Percentiles rank a stretch among this genome's conserved stretches.
Evolutionary conservation across 2,797 vertebrate species (phyloP).

Genomic region (Pristis pectinata): DNA sequence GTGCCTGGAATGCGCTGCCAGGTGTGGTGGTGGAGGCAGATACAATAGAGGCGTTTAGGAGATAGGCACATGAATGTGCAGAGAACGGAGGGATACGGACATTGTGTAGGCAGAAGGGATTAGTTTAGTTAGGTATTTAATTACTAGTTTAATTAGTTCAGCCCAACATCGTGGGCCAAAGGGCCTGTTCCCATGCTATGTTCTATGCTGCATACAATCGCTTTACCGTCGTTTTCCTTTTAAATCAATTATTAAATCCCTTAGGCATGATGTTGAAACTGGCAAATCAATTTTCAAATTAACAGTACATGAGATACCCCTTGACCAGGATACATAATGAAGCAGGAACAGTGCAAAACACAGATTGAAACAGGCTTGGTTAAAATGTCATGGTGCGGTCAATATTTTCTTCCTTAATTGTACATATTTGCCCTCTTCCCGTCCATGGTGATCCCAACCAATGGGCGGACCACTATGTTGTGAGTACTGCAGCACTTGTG

Average conservation of each 20-base stretch:
- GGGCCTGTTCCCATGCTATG: too few relatives aligned
- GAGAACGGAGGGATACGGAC: too few relatives aligned
- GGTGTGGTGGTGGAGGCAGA: too few relatives aligned
- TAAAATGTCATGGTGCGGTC: background rate
- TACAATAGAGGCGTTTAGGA: too few relatives aligned
- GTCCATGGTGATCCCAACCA: background rate
- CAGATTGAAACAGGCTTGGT: background rate
- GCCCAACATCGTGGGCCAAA: too few relatives aligned
- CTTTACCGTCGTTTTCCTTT: background rate
- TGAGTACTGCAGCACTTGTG: background rate
- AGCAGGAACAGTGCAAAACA: background rate
- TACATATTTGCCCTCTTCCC: background rate
- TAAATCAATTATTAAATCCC: constrained; percentile 4
- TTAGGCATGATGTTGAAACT: background rate
- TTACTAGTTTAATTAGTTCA: too few relatives aligned
- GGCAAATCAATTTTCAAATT: background rate
- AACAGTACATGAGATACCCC: background rate
- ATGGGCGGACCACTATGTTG: background rate
- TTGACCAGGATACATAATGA: background rate
- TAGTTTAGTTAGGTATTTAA: too few relatives aligned
- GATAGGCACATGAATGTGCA: too few relatives aligned
- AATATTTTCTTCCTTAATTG: background rate
- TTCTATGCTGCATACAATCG: background rate
- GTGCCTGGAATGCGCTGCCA: too few relatives aligned
- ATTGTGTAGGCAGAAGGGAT: too few relatives aligned